Conservation (phyloP, 1,140 invertebrate genomes). For the Microplitis demolitor region DNA sequence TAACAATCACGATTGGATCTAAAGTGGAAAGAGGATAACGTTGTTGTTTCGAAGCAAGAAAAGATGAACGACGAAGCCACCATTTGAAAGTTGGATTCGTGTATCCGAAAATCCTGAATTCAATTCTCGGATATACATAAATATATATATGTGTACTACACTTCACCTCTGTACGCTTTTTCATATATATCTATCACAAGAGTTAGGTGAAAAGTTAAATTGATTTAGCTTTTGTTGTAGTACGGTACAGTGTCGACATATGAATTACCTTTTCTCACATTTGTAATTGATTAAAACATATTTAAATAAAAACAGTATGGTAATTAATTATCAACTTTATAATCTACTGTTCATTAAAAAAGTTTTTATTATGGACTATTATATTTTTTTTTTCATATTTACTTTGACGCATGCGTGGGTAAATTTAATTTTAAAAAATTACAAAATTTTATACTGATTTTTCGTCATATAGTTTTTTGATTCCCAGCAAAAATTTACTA, state of each 20-base stretch:
- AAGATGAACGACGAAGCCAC: background rate
- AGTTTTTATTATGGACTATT: too few species aligned
- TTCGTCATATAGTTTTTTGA: too few species aligned
- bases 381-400: too few species aligned
- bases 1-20: background rate
- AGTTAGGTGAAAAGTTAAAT: slow-evolving; percentile 14
- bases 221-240: background rate
- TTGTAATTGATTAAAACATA: background rate
- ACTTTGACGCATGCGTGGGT: too few species aligned
- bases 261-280: slow-evolving; percentile 7
- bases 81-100: slow-evolving; percentile 18
- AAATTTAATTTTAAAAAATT: too few species aligned
- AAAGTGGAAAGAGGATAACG: background rate
- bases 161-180: background rate
- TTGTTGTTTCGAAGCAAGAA: background rate
- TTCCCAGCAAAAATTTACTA: too few species aligned
- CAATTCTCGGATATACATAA: slow-evolving; percentile 14
- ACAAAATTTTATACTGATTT: too few species aligned
- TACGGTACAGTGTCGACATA: slow-evolving; percentile 5
- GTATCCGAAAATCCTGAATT: slow-evolving; percentile 18
- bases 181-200: background rate
- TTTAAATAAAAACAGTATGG: too few species aligned
- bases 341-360: too few species aligned
- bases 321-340: too few species aligned
- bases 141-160: background rate